Conservation (phyloP, 2,113 vertebrate genomes). For the Alouatta palliata region DNA sequence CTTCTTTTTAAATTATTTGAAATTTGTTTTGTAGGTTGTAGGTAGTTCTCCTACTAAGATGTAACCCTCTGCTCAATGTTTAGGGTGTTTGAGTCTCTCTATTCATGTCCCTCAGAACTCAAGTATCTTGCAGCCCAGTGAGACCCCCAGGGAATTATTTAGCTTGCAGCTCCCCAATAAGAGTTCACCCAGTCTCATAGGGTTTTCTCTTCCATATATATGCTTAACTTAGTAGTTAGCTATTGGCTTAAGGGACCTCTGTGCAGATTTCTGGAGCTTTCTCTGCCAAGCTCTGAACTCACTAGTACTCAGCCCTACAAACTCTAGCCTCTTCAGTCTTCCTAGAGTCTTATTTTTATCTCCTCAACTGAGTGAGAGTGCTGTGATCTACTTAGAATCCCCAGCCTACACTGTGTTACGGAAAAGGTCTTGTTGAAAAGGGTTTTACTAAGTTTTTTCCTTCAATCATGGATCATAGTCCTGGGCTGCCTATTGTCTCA, state of each 20-base stretch:
- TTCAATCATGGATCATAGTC: not conserved
- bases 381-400: not conserved
- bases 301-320: not conserved
- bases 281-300: not conserved
- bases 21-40: not conserved
- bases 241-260: not conserved
- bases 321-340: not conserved
- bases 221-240: not conserved
- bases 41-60: not conserved
- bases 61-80: not conserved
- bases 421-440: not conserved
- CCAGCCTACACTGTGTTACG: not conserved
- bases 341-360: not conserved
- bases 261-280: not conserved
- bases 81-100: not conserved
- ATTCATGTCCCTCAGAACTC: not conserved
- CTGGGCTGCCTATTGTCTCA: not conserved
- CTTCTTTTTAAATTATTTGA: conserved; percentile 19
- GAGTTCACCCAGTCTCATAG: not conserved
- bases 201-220: not conserved
- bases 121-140: not conserved
- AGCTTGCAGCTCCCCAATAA: not conserved
- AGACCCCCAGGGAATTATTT: not conserved
- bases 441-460: not conserved
- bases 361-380: not conserved